A percentile compares a stretch with the other conserved stretches of the same genome.
Conservation (phyloP, 2,888 invertebrate species). For the Dromius quadrimaculatus region DNA sequence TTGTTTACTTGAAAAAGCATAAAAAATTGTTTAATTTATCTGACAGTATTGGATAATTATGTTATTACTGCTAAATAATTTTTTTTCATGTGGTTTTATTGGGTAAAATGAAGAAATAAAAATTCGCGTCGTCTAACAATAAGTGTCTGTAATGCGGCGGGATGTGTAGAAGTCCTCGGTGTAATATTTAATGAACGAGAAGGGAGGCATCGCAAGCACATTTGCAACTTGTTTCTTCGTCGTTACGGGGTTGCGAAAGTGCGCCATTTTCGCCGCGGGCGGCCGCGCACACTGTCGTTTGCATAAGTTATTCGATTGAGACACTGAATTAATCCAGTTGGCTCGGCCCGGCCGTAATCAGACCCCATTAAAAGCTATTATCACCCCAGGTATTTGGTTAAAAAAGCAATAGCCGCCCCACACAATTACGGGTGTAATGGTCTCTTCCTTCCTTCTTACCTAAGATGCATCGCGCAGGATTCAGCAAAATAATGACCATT, state of each 20-base stretch:
- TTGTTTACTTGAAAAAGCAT: too few relatives aligned
- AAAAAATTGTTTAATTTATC: too few relatives aligned
- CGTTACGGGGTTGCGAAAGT: slow-evolving; percentile 46
- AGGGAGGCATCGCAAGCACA: slow-evolving; percentile 39
- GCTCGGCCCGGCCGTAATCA: slow-evolving; percentile 48
- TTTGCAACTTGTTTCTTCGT: slow-evolving; percentile 45
- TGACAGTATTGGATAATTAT: too few relatives aligned
- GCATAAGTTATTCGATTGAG: slow-evolving; percentile 52
- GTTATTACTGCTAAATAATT: too few relatives aligned
- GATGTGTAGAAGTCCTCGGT: slow-evolving; percentile 25
- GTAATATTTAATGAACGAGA: slow-evolving; percentile 43
- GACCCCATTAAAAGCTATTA: slow-evolving; percentile 60
- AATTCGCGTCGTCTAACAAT: slow-evolving; percentile 31
- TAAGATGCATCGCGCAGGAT: not conserved
- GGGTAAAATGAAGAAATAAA: slow-evolving; percentile 21
- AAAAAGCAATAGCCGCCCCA: slow-evolving; percentile 67
- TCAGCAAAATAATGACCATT: slow-evolving; percentile 5
- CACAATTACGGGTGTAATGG: slow-evolving; percentile 66
- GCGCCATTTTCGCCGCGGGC: slow-evolving; percentile 47
- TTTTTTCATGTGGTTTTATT: not conserved
- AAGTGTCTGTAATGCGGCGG: slow-evolving; percentile 20
- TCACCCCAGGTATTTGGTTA: slow-evolving; percentile 68
- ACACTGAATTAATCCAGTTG: slow-evolving; percentile 52
- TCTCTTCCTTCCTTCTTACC: slow-evolving; percentile 59
- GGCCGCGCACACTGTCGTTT: slow-evolving; percentile 45